Conservation (phyloP, 37 sponge, comb jelly and placozoan genomes). For the Tethya wilhelma region DNA sequence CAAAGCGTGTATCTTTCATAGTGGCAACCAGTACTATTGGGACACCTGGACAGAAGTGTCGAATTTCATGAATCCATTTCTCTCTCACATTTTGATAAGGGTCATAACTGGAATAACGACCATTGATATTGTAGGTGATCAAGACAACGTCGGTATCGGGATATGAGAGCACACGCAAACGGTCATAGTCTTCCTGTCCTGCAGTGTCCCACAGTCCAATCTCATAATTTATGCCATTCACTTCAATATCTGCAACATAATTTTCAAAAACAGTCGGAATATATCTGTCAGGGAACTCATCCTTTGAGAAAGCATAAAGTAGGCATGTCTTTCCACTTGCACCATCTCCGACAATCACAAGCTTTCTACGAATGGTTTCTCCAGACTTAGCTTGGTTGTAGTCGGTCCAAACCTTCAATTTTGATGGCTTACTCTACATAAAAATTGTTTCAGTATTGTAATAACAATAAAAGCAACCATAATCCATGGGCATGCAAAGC, state of each 20-base stretch:
- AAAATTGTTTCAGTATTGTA: too few relatives aligned
- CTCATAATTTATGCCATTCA: not conserved
- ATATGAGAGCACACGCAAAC: slow-evolving; percentile 89
- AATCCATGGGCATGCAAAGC: too few relatives aligned
- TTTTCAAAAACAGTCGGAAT: not conserved
- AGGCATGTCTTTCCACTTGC: not conserved
- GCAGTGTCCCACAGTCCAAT: slow-evolving; percentile 3
- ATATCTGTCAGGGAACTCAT: not conserved
- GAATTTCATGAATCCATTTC: slow-evolving; percentile 54
- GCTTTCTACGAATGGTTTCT: not conserved
- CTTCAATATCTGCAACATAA: not conserved
- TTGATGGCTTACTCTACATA: too few relatives aligned
- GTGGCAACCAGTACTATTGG: not conserved
- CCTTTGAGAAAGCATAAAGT: not conserved
- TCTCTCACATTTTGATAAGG: slow-evolving; percentile 93
- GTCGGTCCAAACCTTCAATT: too few relatives aligned
- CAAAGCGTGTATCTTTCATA: not conserved
- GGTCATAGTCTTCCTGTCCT: too few relatives aligned
- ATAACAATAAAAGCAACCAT: too few relatives aligned
- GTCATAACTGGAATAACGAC: slow-evolving; percentile 67
- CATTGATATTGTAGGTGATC: slow-evolving; percentile 87
- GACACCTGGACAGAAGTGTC: not conserved
- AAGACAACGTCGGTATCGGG: slow-evolving; percentile 94
- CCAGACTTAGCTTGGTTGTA: too few relatives aligned
- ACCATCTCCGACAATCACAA: not conserved